Evolutionary conservation across 30 jellyfish, hydroid and myxozoan genomes (phyloP).

Genomic region (Turritopsis rubra): DNA sequence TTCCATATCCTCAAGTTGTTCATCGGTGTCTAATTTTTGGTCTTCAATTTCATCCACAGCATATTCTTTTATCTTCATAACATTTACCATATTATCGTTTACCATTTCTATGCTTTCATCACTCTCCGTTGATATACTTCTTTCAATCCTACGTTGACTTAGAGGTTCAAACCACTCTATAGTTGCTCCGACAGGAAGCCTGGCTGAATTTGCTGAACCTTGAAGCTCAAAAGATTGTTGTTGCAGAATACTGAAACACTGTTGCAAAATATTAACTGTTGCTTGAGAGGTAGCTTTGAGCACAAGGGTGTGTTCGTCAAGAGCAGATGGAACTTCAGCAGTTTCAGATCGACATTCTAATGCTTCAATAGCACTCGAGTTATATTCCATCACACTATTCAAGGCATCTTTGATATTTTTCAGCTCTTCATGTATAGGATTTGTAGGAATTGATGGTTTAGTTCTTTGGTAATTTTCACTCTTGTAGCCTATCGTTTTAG

Average conservation of each 20-base stretch:
- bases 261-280: constrained; percentile 72
- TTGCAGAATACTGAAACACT: constrained; percentile 65
- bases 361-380: constrained; percentile 87
- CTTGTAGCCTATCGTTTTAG: not conserved
- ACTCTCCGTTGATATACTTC: constrained; percentile 16
- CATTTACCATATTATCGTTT: constrained; percentile 23
- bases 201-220: constrained; percentile 62
- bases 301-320: constrained; percentile 47
- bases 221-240: constrained; percentile 69
- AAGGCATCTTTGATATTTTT: constrained; percentile 83
- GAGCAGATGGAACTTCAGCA: not conserved
- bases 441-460: constrained; percentile 37
- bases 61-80: constrained; percentile 45
- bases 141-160: not conserved
- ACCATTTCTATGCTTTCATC: constrained; percentile 8
- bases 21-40: constrained; percentile 29
- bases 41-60: constrained; percentile 63
- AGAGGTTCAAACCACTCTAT: not conserved
- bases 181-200: constrained; percentile 65
- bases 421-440: constrained; percentile 80
- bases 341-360: constrained; percentile 34
- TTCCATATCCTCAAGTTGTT: constrained; percentile 72
- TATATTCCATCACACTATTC: constrained; percentile 88
- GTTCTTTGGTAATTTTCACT: not conserved
- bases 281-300: constrained; percentile 92